Percentiles rank a stretch among this genome's conserved stretches.
phyloP scores from a whole-genome alignment of 1,140 invertebrate species.

The Drosophila nigromelanica region DNA sequence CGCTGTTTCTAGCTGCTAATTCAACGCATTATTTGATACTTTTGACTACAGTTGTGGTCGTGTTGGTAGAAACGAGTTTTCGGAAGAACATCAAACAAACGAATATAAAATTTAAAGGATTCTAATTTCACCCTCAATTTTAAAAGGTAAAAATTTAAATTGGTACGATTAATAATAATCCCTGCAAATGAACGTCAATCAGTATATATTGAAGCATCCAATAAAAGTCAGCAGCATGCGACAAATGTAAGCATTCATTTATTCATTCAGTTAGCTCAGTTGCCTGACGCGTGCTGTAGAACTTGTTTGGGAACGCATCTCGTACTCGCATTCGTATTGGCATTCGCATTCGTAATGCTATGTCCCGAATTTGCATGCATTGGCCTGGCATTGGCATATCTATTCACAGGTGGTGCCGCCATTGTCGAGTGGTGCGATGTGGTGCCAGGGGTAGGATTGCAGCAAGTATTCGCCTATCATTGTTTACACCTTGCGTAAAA shows the following conservation, averaged over 20 bases:
- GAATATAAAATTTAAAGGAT: no score
- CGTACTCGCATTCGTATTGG: background rate
- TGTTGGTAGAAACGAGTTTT: no score
- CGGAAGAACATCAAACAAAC: no score
- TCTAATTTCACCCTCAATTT: no score
- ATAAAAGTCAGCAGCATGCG: no score
- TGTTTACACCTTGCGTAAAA: slow-evolving; percentile 52
- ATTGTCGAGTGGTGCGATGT: slow-evolving; percentile 16
- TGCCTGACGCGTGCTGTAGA: slow-evolving; percentile 17
- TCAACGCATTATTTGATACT: background rate
- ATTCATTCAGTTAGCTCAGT: slow-evolving; percentile 26
- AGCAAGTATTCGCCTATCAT: slow-evolving; percentile 12
- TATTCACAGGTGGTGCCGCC: slow-evolving; percentile 11
- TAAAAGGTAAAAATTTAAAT: no score
- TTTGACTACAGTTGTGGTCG: background rate
- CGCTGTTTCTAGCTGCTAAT: background rate
- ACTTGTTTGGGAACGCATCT: no score
- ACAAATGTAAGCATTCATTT: background rate
- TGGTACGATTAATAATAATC: no score
- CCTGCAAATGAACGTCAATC: no score
- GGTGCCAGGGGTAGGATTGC: background rate
- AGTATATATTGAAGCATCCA: no score
- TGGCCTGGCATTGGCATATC: slow-evolving; percentile 44
- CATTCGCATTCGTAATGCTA: background rate
- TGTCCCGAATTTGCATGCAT: slow-evolving; percentile 36